phyloP scores from a whole-genome alignment of 2,888 invertebrate genomes.

The Drosophila recens region DNA sequence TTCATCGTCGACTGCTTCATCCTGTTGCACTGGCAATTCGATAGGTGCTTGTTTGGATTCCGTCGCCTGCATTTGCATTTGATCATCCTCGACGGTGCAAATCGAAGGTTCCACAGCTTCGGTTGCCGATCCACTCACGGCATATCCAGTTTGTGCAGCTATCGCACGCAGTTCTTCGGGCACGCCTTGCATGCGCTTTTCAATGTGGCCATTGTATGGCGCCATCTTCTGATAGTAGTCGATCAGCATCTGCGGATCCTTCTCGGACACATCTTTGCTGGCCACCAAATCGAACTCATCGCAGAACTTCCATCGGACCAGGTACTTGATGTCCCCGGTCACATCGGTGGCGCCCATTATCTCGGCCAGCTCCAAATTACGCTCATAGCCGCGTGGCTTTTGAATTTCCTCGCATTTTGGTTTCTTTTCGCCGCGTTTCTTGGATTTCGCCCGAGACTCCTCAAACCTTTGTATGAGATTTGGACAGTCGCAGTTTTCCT shows the following conservation, averaged over 20 bases:
- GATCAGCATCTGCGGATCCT: slow-evolving; percentile 88
- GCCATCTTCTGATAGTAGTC: slow-evolving; percentile 88
- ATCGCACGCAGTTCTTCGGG: slow-evolving; percentile 77
- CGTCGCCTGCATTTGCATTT: slow-evolving; percentile 12
- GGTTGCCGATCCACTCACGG: slow-evolving; percentile 24
- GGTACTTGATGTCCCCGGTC: slow-evolving; percentile 94
- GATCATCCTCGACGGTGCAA: slow-evolving; percentile 42
- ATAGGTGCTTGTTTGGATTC: slow-evolving; percentile 38
- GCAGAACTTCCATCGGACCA: slow-evolving; percentile 94
- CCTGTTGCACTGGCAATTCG: slow-evolving; percentile 39
- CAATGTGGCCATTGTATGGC: slow-evolving; percentile 81
- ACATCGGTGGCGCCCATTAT: slow-evolving; percentile 96
- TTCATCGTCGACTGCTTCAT: slow-evolving; percentile 27
- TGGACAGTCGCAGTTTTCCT: slow-evolving; percentile 96
- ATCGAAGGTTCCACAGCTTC: slow-evolving; percentile 34
- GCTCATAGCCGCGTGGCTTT: slow-evolving; percentile 91
- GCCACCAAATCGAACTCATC: slow-evolving; percentile 89
- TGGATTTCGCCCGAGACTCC: slow-evolving; percentile 87
- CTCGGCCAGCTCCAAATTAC: slow-evolving; percentile 92
- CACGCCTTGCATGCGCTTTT: slow-evolving; percentile 79
- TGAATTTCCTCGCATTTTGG: slow-evolving; percentile 87
- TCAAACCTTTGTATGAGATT: slow-evolving; percentile 94
- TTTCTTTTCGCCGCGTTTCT: slow-evolving; percentile 86
- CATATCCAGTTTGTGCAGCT: slow-evolving; percentile 55
- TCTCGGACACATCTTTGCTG: slow-evolving; percentile 87